Percentiles rank a stretch among this genome's conserved stretches.
These are phyloP conservation scores for Dryococelus australis DNA, from an alignment of 2,888 invertebrate genomes.

Conservation along the genomic window DNA sequence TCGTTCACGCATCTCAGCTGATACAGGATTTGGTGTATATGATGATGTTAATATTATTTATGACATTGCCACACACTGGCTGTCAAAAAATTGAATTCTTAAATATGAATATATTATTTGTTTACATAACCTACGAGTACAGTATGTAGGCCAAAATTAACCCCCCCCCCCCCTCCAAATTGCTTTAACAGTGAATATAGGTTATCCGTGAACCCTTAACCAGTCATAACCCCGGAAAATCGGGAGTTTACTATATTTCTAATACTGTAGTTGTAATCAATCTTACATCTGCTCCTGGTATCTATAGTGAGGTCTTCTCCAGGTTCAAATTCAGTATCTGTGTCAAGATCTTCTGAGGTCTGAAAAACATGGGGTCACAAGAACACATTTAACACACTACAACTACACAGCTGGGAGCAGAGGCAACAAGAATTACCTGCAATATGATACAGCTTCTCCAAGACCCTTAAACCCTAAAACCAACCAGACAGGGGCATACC, in stretches of 20 bases:
- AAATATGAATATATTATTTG: too few species aligned
- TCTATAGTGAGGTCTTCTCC: slow-evolving; percentile 74
- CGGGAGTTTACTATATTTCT: not conserved
- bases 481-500: not conserved
- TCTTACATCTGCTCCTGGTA: slow-evolving; percentile 71
- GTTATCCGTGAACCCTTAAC: too few species aligned
- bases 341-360: slow-evolving; percentile 73
- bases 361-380: slow-evolving; percentile 54
- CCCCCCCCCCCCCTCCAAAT: too few species aligned
- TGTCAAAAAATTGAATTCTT: too few species aligned
- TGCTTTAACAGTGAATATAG: too few species aligned
- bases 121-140: too few species aligned
- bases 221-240: too few species aligned
- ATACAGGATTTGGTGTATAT: too few species aligned
- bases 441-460: not conserved
- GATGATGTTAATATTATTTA: too few species aligned
- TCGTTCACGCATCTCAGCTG: too few species aligned
- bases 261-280: slow-evolving; percentile 41
- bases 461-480: slow-evolving; percentile 7
- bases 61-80: too few species aligned
- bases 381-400: slow-evolving; percentile 39
- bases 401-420: slow-evolving; percentile 39
- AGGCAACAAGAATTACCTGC: slow-evolving; percentile 28
- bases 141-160: too few species aligned
- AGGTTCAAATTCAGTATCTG: slow-evolving; percentile 73